These are phyloP conservation scores for Oceanodroma tethys DNA, from an alignment of 2,113 vertebrate genomes.

Conservation along the genomic window DNA sequence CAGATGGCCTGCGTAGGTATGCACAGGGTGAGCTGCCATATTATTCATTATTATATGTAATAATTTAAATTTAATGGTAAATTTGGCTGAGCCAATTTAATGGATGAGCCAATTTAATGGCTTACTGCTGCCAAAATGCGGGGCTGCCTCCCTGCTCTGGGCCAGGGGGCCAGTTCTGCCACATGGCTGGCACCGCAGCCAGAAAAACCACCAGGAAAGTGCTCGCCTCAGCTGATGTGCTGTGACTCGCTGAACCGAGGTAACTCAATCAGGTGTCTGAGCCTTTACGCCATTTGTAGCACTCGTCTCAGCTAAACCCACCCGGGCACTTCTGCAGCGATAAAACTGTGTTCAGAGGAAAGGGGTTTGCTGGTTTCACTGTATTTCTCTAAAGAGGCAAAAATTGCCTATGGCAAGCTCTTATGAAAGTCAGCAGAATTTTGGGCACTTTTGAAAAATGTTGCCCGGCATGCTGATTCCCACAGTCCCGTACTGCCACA, in stretches of 20 bases:
- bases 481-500: background rate
- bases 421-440: conserved; percentile 7
- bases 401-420: background rate
- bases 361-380: background rate
- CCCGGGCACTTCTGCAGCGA: background rate
- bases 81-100: background rate
- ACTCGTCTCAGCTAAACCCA: background rate
- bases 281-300: background rate
- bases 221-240: background rate
- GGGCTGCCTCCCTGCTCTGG: background rate
- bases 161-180: background rate
- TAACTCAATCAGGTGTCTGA: background rate
- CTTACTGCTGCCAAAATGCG: background rate
- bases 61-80: background rate
- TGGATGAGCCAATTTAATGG: background rate
- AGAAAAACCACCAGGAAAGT: background rate
- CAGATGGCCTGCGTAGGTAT: rapidly evolving
- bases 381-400: background rate
- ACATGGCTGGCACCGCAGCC: background rate
- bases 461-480: background rate
- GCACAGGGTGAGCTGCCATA: background rate
- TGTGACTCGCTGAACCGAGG: background rate
- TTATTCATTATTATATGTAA: background rate
- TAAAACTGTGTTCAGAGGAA: background rate
- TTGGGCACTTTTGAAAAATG: background rate